Percentiles rank a stretch among this genome's conserved stretches.
These are phyloP conservation scores for Actinia equina DNA, from an alignment of 64 coral and sea anemone genomes.

Conservation along the genomic window DNA sequence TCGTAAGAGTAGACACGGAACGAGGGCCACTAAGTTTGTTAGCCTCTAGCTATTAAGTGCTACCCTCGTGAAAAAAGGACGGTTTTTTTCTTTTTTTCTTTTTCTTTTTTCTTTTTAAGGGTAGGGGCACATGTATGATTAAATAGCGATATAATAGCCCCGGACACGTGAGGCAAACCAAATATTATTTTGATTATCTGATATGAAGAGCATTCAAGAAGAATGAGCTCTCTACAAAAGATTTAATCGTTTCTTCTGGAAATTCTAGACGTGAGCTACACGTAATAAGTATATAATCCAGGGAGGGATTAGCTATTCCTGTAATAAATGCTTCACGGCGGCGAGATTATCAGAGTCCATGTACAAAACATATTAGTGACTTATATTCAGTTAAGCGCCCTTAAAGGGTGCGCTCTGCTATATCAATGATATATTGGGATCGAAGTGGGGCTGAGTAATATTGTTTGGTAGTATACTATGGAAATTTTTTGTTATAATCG, in stretches of 20 bases:
- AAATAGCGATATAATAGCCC: background rate
- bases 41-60: no score
- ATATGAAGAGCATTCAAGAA: background rate
- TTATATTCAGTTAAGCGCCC: no score
- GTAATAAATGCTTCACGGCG: background rate
- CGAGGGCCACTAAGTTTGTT: no score
- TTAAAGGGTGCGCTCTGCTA: background rate
- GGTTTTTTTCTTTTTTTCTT: no score
- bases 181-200: background rate
- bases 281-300: background rate
- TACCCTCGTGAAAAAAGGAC: no score
- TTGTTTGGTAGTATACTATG: no score
- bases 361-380: background rate
- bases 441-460: no score
- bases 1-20: no score
- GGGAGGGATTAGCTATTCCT: background rate
- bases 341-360: background rate
- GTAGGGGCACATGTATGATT: no score
- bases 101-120: no score
- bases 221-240: background rate
- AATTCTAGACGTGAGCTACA: background rate
- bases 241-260: background rate
- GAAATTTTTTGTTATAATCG: no score
- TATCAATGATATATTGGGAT: background rate
- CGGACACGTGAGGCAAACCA: background rate